Evolutionary conservation across 2,797 vertebrate genomes (phyloP).

Genomic region (Sebastes cheni): DNA sequence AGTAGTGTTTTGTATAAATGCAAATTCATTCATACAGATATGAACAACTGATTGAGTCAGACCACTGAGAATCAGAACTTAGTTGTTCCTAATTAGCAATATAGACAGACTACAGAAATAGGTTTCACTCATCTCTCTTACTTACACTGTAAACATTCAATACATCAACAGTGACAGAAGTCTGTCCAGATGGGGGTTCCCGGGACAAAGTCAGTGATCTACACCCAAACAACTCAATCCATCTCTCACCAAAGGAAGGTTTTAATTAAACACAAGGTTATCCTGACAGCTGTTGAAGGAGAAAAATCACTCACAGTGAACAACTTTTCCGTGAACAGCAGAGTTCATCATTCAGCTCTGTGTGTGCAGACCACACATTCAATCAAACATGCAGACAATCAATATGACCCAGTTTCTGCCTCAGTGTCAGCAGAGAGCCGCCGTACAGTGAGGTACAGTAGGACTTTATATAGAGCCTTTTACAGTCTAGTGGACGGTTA

Average conservation of each 20-base stretch:
- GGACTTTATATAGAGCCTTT: not conserved
- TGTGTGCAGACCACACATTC: conserved; percentile 11
- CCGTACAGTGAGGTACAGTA: conserved; percentile 17
- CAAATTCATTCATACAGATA: not conserved
- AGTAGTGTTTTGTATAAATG: not conserved
- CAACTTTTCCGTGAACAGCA: not conserved
- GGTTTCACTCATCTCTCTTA: not conserved
- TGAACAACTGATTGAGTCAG: no score
- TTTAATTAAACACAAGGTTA: conserved; percentile 5
- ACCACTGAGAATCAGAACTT: no score
- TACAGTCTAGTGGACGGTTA: not conserved
- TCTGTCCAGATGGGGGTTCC: not conserved
- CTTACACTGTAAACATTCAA: not conserved
- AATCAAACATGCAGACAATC: conserved; percentile 49
- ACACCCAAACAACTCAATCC: not conserved
- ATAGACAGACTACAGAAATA: no score
- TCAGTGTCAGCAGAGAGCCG: not conserved
- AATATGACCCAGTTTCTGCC: conserved; percentile 66
- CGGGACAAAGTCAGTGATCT: not conserved
- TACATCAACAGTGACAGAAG: not conserved
- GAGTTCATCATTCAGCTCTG: conserved; percentile 16
- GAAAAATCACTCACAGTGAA: not conserved
- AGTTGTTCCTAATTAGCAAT: no score
- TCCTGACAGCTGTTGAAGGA: not conserved
- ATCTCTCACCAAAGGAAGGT: not conserved